Base-by-base conservation (phyloP, 2,888 invertebrate genomes). In the Ornithoptera priamus region DNA sequence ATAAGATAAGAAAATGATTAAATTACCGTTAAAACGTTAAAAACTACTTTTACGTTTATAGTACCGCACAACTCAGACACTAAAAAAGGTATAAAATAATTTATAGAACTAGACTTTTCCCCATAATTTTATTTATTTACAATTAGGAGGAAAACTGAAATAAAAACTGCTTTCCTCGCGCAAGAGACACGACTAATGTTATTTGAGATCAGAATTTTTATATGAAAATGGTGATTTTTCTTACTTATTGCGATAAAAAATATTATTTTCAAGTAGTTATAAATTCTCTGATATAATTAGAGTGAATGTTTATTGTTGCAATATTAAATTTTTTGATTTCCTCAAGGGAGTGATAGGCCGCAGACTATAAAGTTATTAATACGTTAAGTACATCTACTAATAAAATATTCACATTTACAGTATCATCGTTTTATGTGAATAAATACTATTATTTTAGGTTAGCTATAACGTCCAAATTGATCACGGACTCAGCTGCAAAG, bases 401-500 rank as follows among this genome's bases (percentile, higher is more conserved):
- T 30, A 30, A 30, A 30, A 30, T 30, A 30, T 30, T 5, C 5
- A 30, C 30, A 30, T 30, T 3, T 30, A 30, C 30, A 30, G 30
- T 3, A 30, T 30, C 3, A 30, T 3, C 12, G 46, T 46, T 15
- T 46, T 46, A 50, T 15, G 53, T 53, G 53, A 12, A n/a, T n/a
- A n/a, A 7, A 53, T 6, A 53, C 18, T 8, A 18, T 53, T 53
- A 7, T n/a, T 53, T 53, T 15, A 58, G 22, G 12, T 58, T 7
- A 24, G 57, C 22, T 22, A n/a, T 58, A 58, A 10, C 10, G 22
- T 62, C 15, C 20, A 46, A 62, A 62, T 62, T 62, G 42, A 62
- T 62, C 46, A 62, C 6, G 62, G 62, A 22, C 62, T 62, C 62
- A 62, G 62, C 46, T 62, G 62, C 62, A 46, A 62, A 62, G 20